Conservation (phyloP, 1,140 invertebrate species). For the Drosophila athabasca region DNA sequence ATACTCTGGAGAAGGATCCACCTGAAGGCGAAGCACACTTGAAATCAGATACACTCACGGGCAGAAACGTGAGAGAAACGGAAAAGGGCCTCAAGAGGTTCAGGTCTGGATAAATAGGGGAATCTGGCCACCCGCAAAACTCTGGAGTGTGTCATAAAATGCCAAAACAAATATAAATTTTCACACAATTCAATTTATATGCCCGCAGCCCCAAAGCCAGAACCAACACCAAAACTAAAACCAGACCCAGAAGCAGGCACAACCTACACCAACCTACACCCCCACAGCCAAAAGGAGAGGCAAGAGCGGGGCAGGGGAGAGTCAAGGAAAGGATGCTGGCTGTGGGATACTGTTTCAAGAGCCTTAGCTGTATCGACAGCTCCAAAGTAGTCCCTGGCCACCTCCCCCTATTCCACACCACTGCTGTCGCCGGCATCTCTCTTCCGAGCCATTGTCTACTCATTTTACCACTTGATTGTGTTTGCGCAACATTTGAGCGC, state of each 20-base stretch:
- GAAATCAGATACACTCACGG: slow-evolving; percentile 28
- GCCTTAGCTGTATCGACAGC: slow-evolving; percentile 44
- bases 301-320: neutral
- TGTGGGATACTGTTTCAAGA: slow-evolving; percentile 51
- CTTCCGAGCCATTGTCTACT: slow-evolving; percentile 61
- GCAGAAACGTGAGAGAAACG: neutral
- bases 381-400: slow-evolving; percentile 30
- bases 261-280: neutral
- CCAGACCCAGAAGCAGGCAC: neutral
- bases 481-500: slow-evolving; percentile 58
- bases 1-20: slow-evolving; percentile 14
- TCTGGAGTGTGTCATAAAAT: slow-evolving; percentile 71
- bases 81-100: neutral
- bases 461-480: slow-evolving; percentile 74
- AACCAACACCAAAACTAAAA: neutral
- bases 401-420: neutral
- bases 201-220: slow-evolving; percentile 29
- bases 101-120: slow-evolving; percentile 5
- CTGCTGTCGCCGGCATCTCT: slow-evolving; percentile 15
- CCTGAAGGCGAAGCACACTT: slow-evolving; percentile 15
- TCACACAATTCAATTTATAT: slow-evolving; percentile 73
- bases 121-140: slow-evolving; percentile 46
- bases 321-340: slow-evolving; percentile 46
- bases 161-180: slow-evolving; percentile 73
- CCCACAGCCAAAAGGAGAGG: neutral